Conservation (phyloP, 1,140 invertebrate genomes). For the Scaptomyza montana region DNA sequence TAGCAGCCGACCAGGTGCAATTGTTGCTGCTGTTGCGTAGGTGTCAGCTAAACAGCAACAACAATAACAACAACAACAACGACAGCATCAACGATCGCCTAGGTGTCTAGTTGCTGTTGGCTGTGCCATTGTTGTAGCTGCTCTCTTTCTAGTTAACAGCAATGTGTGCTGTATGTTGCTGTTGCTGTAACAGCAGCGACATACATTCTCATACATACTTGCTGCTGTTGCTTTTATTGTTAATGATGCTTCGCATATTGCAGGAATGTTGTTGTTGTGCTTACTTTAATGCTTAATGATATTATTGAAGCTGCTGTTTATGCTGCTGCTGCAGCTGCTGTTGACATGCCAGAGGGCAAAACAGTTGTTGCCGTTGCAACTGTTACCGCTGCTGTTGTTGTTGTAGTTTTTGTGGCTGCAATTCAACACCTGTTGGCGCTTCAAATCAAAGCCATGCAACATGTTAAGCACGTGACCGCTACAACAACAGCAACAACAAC, state of each 20-base stretch:
- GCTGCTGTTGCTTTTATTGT: constrained; percentile 32
- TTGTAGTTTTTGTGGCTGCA: not conserved
- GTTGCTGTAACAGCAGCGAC: constrained; percentile 9
- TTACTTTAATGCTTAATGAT: constrained; percentile 39
- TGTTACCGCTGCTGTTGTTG: constrained; percentile 4
- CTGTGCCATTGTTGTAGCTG: constrained; percentile 22
- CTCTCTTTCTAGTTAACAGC: constrained; percentile 29
- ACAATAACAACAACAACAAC: not conserved
- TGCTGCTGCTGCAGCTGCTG: not conserved
- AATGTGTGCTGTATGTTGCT: constrained; percentile 22
- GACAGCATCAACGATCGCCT: constrained; percentile 13
- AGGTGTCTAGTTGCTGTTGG: constrained; percentile 18
- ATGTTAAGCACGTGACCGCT: constrained; percentile 54
- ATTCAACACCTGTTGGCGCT: constrained; percentile 46
- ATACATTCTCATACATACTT: constrained; percentile 35
- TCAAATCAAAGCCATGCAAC: constrained; percentile 37
- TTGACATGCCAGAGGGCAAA: constrained; percentile 7
- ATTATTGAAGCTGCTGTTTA: constrained; percentile 22
- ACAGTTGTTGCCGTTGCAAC: not conserved
- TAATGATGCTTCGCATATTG: constrained; percentile 30
- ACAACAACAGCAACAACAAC: constrained; percentile 29
- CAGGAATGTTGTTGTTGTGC: constrained; percentile 22
- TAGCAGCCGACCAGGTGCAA: constrained; percentile 53
- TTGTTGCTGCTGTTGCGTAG: constrained; percentile 40
- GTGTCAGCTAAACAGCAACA: constrained; percentile 43